A percentile compares a stretch with the other conserved stretches of the same genome.
Conservation (phyloP, 2,888 invertebrate species). For the Dolichomitus sp. region DNA sequence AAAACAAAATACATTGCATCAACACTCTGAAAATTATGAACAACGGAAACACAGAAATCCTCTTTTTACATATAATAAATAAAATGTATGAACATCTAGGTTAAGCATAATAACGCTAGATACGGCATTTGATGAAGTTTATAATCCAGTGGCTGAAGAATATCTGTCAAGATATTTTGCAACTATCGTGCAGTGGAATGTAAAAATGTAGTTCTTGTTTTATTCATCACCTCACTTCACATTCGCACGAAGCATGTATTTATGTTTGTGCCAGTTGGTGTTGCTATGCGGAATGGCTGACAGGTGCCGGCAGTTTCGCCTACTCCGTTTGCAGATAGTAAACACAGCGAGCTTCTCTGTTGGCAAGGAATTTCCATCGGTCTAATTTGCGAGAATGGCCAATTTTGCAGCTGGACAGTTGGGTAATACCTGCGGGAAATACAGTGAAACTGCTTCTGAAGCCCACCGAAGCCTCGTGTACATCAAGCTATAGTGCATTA, state of each 20-base stretch:
- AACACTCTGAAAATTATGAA: no score
- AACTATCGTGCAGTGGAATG: neutral
- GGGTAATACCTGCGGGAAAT: slow-evolving; percentile 24
- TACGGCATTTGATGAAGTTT: no score
- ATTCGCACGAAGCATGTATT: neutral
- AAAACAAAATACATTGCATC: no score
- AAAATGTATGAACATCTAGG: no score
- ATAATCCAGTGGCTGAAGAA: no score
- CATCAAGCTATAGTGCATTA: neutral
- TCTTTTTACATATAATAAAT: no score
- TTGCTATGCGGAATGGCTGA: slow-evolving; percentile 7
- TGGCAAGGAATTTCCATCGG: slow-evolving; percentile 14
- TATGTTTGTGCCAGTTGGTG: neutral
- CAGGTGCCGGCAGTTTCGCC: neutral
- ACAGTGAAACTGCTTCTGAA: slow-evolving; percentile 13
- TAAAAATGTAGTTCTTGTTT: neutral
- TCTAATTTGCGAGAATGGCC: slow-evolving; percentile 20
- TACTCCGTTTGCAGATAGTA: slow-evolving; percentile 12
- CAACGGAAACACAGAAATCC: no score
- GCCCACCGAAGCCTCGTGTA: neutral
- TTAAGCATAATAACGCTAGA: no score
- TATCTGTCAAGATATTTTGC: no score
- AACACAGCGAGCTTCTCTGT: slow-evolving; percentile 1
- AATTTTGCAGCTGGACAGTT: slow-evolving; percentile 24
- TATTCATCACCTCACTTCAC: neutral